Evolutionary conservation across 2,888 invertebrate species (phyloP).

Genomic region (Sinelater perroti): DNA sequence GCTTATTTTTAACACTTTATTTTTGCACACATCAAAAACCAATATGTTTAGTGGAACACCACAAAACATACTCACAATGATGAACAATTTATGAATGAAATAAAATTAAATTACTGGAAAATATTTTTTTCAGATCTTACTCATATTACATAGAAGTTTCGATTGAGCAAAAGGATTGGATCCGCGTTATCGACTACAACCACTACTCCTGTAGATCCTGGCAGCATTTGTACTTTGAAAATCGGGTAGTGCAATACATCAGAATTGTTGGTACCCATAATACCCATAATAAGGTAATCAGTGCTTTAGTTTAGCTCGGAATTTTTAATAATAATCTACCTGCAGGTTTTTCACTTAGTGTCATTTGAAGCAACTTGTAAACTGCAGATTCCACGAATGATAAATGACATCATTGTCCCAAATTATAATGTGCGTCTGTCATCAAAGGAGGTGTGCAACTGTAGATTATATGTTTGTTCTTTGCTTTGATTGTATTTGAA

Average conservation of each 20-base stretch:
- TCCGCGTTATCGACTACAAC: constrained; percentile 88
- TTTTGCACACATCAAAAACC: too few species aligned
- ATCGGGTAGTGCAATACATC: constrained; percentile 90
- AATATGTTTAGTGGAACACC: too few species aligned
- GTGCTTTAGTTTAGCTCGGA: background rate
- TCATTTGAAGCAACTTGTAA: constrained; percentile 91
- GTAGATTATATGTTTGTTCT: too few species aligned
- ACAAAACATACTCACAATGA: too few species aligned
- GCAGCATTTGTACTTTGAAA: constrained; percentile 89
- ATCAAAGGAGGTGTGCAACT: constrained; percentile 83
- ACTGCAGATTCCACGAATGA: constrained; percentile 75
- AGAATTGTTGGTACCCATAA: constrained; percentile 96
- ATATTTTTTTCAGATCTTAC: constrained; percentile 64
- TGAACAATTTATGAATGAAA: too few species aligned
- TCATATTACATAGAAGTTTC: constrained; percentile 98
- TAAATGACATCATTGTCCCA: constrained; percentile 82
- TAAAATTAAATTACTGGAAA: too few species aligned
- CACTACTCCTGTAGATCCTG: constrained; percentile 90
- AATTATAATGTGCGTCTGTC: constrained; percentile 90
- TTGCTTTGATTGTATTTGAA: too few species aligned
- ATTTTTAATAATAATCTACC: constrained; percentile 4
- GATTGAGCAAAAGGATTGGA: constrained; percentile 91
- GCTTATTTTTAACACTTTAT: too few species aligned
- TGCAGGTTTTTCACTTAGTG: constrained; percentile 89
- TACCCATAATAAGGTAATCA: constrained; percentile 92